These are phyloP conservation scores for Liodrosophila aerea DNA, from an alignment of 2,888 invertebrate genomes.

Conservation along the genomic window DNA sequence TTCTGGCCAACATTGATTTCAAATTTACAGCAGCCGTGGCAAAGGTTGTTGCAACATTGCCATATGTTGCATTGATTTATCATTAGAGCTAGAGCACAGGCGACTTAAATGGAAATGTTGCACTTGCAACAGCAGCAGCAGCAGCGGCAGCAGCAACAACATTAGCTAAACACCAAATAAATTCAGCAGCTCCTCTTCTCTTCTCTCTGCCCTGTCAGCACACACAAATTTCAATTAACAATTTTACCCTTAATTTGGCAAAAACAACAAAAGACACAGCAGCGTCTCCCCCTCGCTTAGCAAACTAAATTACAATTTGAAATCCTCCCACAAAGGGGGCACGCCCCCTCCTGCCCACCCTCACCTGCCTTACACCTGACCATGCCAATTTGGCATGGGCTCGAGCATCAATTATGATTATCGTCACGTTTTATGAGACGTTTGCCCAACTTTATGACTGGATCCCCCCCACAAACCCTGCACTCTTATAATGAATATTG, in stretches of 20 bases:
- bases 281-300: constrained; percentile 20
- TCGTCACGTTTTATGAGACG: constrained; percentile 83
- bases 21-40: constrained; percentile 75
- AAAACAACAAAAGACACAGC: constrained; percentile 42
- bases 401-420: constrained; percentile 82
- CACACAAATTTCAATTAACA: constrained; percentile 76
- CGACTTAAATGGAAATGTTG: constrained; percentile 61
- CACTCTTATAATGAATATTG: constrained; percentile 82
- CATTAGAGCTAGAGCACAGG: constrained; percentile 52
- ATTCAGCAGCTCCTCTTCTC: constrained; percentile 29
- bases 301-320: constrained; percentile 75
- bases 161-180: constrained; percentile 49
- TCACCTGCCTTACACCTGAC: constrained; percentile 27
- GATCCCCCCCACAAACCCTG: constrained; percentile 60
- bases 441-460: constrained; percentile 81
- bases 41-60: constrained; percentile 71
- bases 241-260: constrained; percentile 75
- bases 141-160: constrained; percentile 48
- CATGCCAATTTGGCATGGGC: constrained; percentile 49
- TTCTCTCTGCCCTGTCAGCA: constrained; percentile 22
- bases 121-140: constrained; percentile 41
- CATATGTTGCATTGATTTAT: constrained; percentile 80
- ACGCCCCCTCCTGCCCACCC: background rate
- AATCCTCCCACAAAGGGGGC: constrained; percentile 15
- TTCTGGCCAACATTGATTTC: constrained; percentile 71